These are phyloP conservation scores for Drosophila gaucha DNA, from an alignment of 2,888 invertebrate genomes.

Conservation along the genomic window DNA sequence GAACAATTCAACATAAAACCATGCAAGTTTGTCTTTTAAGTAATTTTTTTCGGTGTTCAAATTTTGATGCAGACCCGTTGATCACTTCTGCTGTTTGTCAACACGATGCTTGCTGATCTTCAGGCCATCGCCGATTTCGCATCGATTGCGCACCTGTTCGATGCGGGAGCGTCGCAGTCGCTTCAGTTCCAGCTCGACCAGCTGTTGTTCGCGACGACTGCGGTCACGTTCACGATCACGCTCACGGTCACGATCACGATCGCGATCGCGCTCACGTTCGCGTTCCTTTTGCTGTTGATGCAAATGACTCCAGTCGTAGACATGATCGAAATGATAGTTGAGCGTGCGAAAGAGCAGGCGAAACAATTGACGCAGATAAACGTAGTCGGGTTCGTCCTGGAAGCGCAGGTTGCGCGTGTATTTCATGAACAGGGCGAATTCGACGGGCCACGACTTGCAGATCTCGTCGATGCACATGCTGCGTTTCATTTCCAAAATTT, in stretches of 20 bases:
- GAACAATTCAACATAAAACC: slow-evolving; percentile 35
- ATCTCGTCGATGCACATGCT: slow-evolving; percentile 98
- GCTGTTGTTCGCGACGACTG: slow-evolving; percentile 16
- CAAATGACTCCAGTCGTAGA: slow-evolving; percentile 99
- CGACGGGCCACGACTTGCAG: slow-evolving; percentile 98
- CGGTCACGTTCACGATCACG: slow-evolving; percentile 11
- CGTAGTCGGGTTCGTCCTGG: slow-evolving; percentile 99
- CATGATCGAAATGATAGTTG: slow-evolving; percentile 98
- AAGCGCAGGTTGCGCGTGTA: slow-evolving; percentile 98
- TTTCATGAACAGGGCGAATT: slow-evolving; percentile 99
- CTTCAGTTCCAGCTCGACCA: slow-evolving; percentile 14
- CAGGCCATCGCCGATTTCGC: slow-evolving; percentile 14
- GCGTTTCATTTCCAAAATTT: slow-evolving; percentile 99
- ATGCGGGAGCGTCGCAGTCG: slow-evolving; percentile 8
- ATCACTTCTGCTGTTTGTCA: slow-evolving; percentile 28
- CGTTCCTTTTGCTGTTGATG: slow-evolving; percentile 89
- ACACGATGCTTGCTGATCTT: slow-evolving; percentile 18
- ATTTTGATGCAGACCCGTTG: background rate
- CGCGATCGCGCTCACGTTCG: slow-evolving; percentile 14
- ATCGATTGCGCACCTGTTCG: background rate
- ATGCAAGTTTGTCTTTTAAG: background rate
- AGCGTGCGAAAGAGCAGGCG: slow-evolving; percentile 97
- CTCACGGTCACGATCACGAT: slow-evolving; percentile 7
- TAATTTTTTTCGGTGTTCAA: slow-evolving; percentile 26
- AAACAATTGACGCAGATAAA: slow-evolving; percentile 95